Evolutionary conservation across 2,113 vertebrate genomes (phyloP), one percentile per base, ranked within the genome.

Genomic region (Psammodynastes pulverulentus): DNA sequence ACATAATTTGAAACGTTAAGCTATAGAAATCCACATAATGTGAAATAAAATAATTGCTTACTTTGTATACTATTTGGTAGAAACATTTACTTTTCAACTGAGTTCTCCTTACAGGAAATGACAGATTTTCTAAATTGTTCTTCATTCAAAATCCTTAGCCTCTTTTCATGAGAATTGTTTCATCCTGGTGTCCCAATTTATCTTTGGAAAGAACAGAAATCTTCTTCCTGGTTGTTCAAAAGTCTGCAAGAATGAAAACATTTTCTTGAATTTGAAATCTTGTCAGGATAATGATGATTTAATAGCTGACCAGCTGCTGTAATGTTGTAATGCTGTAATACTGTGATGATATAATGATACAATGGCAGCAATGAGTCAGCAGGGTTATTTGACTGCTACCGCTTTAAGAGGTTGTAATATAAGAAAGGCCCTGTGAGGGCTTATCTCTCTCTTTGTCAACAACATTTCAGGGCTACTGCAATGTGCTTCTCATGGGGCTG

Each of bases 61-160:
- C 88, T 93, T 91, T 91, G 72, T 95, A 95, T 95, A 94, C 67
- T 46, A 13, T 89, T 94, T 93, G 92, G 94, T 88, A 87, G 90
- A 54, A 92, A 93, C 67, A 49, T 96, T 90, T 94, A 58, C 48
- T 94, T 96, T 93, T 88, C 90, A 94, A 87, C 93, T 95, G 92
- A 94, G 89, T 72, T 95, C 89, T 93, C 87, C 90, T 94, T 85
- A 90, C 93, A 93, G 86, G 90, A 95, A 94, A 92, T 92, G 93
- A 94, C 94, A 95, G 91, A 88, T 94, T 17, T 86, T 94, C 62
- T 53, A 92, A 96, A 95, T 94, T 88, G 91, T 56, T 92, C 87
- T 79, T 90, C 29, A 84, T 84, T 95, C 88, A 72, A 87, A 23
- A n/a, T 48, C 52, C 92, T 67, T 87, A 4, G 34, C 15, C 34